Percentiles rank a stretch among this genome's conserved stretches.
These are phyloP conservation scores for Capra hircus DNA, from an alignment of 2,113 vertebrate species.

Conservation along the genomic window DNA sequence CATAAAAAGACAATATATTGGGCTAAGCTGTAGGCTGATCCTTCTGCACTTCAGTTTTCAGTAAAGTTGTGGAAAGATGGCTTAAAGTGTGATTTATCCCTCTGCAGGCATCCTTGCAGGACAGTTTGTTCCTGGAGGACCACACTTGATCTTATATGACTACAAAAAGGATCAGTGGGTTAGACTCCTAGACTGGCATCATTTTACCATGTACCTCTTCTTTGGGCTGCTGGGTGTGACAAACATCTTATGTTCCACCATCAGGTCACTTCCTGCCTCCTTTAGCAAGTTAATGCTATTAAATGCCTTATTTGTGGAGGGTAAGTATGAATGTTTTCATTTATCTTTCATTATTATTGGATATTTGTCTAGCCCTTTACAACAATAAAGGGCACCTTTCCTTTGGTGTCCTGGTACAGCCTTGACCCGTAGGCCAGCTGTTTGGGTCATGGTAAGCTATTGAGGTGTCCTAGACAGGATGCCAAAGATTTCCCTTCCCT, in stretches of 20 bases:
- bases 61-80: not conserved
- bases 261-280: conserved; percentile 83
- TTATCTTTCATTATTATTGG: not conserved
- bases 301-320: conserved; percentile 92
- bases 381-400: not conserved
- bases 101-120: conserved; percentile 89
- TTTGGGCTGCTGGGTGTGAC: conserved; percentile 86
- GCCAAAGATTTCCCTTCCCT: not conserved
- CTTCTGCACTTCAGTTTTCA: not conserved
- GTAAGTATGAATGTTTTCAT: conserved; percentile 73
- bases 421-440: not conserved
- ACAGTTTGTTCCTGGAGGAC: conserved; percentile 87
- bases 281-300: conserved; percentile 88
- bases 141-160: conserved; percentile 87
- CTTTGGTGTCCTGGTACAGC: not conserved
- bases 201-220: conserved; percentile 96
- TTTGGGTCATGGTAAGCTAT: not conserved
- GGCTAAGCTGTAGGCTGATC: not conserved
- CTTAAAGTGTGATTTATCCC: not conserved
- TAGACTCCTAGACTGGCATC: conserved; percentile 92
- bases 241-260: conserved; percentile 85
- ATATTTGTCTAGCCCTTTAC: not conserved
- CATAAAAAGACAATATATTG: not conserved
- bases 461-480: not conserved
- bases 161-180: conserved; percentile 87